phyloP scores from a whole-genome alignment of 2,797 vertebrate genomes.

The Helicolenus hilgendorfi region DNA sequence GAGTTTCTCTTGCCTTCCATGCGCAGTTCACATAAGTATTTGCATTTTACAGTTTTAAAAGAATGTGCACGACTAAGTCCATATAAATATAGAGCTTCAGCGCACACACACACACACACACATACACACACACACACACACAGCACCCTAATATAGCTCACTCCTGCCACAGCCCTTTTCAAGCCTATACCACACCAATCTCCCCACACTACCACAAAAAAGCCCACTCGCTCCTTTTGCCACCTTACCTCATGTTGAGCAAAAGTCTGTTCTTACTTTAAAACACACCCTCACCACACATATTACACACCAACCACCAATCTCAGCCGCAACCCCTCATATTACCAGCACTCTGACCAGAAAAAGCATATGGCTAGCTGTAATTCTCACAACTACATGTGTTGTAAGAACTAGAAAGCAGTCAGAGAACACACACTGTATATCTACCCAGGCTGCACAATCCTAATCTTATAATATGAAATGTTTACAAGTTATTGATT shows the following conservation, averaged over 20 bases:
- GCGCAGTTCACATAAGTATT: neutral
- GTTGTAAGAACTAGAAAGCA: neutral
- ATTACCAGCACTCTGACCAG: conserved; percentile 40
- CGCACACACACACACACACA: neutral
- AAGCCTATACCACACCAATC: conserved; percentile 27
- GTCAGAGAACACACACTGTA: neutral
- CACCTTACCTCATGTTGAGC: conserved; percentile 46
- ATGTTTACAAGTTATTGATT: neutral
- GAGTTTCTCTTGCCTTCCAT: neutral
- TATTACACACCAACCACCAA: conserved; percentile 7
- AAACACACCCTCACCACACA: conserved; percentile 32
- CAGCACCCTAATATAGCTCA: neutral
- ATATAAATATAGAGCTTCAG: neutral
- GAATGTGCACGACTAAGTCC: neutral
- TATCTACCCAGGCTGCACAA: neutral
- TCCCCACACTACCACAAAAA: conserved; percentile 46
- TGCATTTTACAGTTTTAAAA: neutral
- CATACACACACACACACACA: too few species aligned
- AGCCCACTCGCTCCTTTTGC: conserved; percentile 20
- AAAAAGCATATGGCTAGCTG: neutral
- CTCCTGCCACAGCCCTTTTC: conserved; percentile 7
- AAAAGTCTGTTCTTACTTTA: conserved; percentile 44
- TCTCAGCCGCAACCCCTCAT: conserved; percentile 36
- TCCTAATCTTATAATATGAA: neutral
- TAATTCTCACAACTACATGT: neutral